Evolutionary conservation across 2,888 invertebrate genomes (phyloP).

Genomic region (Torymus texanus): DNA sequence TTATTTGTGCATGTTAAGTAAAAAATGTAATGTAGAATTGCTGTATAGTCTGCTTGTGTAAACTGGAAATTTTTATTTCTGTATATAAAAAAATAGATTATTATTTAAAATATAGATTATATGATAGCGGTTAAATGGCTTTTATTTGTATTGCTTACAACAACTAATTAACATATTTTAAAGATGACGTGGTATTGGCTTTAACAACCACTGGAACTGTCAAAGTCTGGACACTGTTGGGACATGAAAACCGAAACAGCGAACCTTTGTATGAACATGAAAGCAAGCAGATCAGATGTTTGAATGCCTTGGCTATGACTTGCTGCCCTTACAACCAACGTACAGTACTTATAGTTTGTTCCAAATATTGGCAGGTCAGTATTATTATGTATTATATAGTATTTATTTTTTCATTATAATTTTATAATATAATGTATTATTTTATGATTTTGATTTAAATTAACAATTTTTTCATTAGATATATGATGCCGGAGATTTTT

Average conservation of each 20-base stretch:
- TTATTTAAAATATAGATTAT: conserved; percentile 5
- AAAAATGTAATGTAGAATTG: no score
- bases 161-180: conserved; percentile 69
- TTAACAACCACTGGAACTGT: conserved; percentile 97
- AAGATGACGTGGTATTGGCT: conserved; percentile 96
- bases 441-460: conserved; percentile 32
- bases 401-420: conserved; percentile 22
- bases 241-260: conserved; percentile 90
- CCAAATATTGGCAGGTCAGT: conserved; percentile 94
- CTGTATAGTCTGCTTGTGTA: neutral
- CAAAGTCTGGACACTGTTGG: conserved; percentile 96
- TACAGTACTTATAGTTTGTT: conserved; percentile 96
- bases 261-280: conserved; percentile 97
- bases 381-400: neutral
- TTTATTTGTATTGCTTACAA: conserved; percentile 35
- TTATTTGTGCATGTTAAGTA: no score
- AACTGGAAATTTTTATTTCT: conserved; percentile 2
- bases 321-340: conserved; percentile 97
- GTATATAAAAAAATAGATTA: neutral
- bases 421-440: no score
- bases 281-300: conserved; percentile 95
- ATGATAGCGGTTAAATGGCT: conserved; percentile 20
- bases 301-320: conserved; percentile 93
- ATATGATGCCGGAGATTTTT: conserved; percentile 93
- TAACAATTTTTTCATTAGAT: conserved; percentile 76